A percentile compares a stretch with the other conserved stretches of the same genome.
phyloP scores from a whole-genome alignment of 1,140 invertebrate genomes.

The Drosophila lowei region DNA sequence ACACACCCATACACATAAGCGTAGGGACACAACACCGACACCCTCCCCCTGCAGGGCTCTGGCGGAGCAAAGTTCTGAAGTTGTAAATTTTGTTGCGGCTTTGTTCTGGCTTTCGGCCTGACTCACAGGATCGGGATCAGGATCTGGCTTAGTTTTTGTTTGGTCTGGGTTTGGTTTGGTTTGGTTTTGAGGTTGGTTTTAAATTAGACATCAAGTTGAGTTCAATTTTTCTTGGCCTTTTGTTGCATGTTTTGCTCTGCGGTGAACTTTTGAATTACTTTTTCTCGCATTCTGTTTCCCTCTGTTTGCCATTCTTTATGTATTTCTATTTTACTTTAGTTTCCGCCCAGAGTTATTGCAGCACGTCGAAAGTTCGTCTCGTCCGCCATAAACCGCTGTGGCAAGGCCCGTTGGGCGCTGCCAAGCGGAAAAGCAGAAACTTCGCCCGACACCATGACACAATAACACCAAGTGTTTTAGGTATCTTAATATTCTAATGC shows the following conservation, averaged over 20 bases:
- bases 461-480: slow-evolving; percentile 30
- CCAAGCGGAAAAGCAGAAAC: slow-evolving; percentile 33
- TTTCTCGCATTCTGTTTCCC: slow-evolving; percentile 43
- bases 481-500: slow-evolving; percentile 39
- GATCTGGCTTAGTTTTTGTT: slow-evolving; percentile 32
- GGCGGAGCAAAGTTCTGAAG: slow-evolving; percentile 51
- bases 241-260: slow-evolving; percentile 60
- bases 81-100: slow-evolving; percentile 76
- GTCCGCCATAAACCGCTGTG: slow-evolving; percentile 36
- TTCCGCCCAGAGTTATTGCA: neutral
- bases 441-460: slow-evolving; percentile 5
- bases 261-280: slow-evolving; percentile 72
- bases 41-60: too few relatives aligned
- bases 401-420: slow-evolving; percentile 22
- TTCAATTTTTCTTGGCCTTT: slow-evolving; percentile 67
- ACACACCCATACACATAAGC: neutral
- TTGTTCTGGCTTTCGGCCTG: slow-evolving; percentile 55
- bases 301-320: slow-evolving; percentile 11
- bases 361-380: slow-evolving; percentile 29
- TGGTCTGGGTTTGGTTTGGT: slow-evolving; percentile 23
- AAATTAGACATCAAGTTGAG: slow-evolving; percentile 74
- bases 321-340: slow-evolving; percentile 10
- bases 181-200: slow-evolving; percentile 63
- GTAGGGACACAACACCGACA: neutral
- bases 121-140: slow-evolving; percentile 28